Evolutionary conservation across 2,797 vertebrate species (phyloP).

Genomic region (Microchirus variegatus): DNA sequence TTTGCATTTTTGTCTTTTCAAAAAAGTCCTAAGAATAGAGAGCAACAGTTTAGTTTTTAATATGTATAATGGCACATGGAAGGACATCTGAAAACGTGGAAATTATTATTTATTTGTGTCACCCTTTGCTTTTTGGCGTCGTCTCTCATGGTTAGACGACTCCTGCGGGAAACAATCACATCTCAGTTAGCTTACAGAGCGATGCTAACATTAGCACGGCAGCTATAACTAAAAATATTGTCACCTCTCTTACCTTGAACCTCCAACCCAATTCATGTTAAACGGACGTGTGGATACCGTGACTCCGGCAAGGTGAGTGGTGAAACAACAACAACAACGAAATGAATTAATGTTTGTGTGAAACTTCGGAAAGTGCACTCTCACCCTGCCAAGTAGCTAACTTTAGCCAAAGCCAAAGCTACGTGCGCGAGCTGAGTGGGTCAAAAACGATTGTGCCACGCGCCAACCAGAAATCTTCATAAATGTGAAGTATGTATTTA

Average conservation of each 20-base stretch:
- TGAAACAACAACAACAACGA: background rate
- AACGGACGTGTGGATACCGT: background rate
- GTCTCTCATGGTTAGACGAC: conserved; percentile 69
- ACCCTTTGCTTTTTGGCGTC: conserved; percentile 79
- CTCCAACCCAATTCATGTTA: conserved; percentile 85
- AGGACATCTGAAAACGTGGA: background rate
- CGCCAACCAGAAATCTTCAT: background rate
- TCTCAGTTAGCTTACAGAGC: background rate
- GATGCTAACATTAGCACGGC: background rate
- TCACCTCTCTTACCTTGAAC: conserved; percentile 71
- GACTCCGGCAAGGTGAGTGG: background rate
- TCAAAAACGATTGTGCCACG: background rate
- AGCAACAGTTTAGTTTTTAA: rapidly evolving
- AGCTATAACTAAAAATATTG: background rate
- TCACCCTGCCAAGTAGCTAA: background rate
- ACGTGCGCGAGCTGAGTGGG: conserved; percentile 1
- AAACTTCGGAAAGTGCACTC: background rate
- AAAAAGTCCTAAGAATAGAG: conserved; percentile 76
- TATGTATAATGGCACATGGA: background rate
- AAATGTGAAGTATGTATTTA: background rate
- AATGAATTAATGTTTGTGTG: background rate
- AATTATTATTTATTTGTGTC: background rate
- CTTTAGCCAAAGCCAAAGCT: background rate
- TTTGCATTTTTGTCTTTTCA: conserved; percentile 78
- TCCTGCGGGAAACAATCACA: conserved; percentile 65